Base-by-base conservation (phyloP, 2,113 vertebrate genomes). In the Corvus cornix region DNA sequence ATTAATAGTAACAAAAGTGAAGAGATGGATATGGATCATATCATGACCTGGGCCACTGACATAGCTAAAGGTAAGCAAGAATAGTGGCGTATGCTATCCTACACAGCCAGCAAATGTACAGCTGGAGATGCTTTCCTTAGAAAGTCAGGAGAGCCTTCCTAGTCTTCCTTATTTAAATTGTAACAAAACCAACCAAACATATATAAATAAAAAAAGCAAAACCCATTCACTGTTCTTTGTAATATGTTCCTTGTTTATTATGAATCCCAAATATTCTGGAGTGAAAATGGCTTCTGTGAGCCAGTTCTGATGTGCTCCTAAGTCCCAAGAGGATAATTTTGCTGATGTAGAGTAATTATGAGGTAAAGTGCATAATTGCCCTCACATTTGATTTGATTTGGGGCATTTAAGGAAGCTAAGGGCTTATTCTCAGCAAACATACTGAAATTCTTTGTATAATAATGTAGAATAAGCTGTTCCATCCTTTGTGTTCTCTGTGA, bases 11-110 rank as follows among this genome's bases (percentile, higher is more conserved):
- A 98, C 68, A 98, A 98, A 96, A 99, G 99, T 93, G 99, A 99
- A 95, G 98, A 99, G 83, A 99, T 99, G 98, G 99, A 99, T 97
- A 99, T 99, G 98, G 98, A 98, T 55, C 99, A 99, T 89, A 99
- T 99, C 68, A 99, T 99, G 99, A 99, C 99, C 6, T 99, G 99
- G 99, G 98, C 99, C 93, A 99, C 98, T 55, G 99, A 99, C 75
- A 99, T 99, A 66, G 99, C 99, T 93, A 99, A 99, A 99, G 99
- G 99, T 99, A 98, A 97, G 63, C 14, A 58, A 75, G 44, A 82
- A 15, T 24, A 17, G 6, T 37, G 11, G 44, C 9, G 9, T 28
- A 10, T 64, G 58, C 28, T 87, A 2, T 60, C 39, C 28, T 74
- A 52, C 35, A 24, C 8, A 67, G 76, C 21, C 59, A 81, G 28